Percentiles rank a stretch among this genome's conserved stretches.
Conservation (phyloP, 1,140 invertebrate species). For the Cyclina sinensis region DNA sequence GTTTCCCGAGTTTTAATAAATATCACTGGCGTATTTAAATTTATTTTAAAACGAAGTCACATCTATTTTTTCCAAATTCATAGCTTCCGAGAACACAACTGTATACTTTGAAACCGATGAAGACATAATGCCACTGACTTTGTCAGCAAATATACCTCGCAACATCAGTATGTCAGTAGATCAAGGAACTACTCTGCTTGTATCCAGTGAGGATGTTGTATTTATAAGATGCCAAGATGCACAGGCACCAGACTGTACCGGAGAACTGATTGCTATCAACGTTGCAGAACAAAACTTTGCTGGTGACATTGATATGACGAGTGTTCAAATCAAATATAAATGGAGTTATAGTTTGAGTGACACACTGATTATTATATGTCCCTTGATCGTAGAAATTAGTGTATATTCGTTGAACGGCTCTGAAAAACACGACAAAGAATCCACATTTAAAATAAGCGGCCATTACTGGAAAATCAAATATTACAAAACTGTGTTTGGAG, state of each 20-base stretch:
- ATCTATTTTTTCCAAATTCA: neutral
- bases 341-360: neutral
- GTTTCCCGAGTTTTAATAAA: too few relatives aligned
- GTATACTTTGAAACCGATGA: neutral
- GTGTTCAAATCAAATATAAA: neutral
- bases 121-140: neutral
- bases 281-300: neutral
- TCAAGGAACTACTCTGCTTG: neutral
- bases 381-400: neutral
- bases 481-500: neutral
- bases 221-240: neutral
- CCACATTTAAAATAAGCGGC: neutral
- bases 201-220: neutral
- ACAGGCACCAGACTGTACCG: neutral
- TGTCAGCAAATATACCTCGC: neutral
- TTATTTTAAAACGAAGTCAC: neutral
- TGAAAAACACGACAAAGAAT: neutral
- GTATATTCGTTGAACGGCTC: neutral
- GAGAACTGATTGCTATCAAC: neutral
- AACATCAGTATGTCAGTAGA: neutral
- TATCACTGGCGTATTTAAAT: neutral
- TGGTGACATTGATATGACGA: neutral
- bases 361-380: neutral
- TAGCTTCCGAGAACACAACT: neutral
- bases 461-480: neutral